These are phyloP conservation scores for Pegoplata infirma DNA, from an alignment of 2,888 invertebrate species.

Conservation along the genomic window DNA sequence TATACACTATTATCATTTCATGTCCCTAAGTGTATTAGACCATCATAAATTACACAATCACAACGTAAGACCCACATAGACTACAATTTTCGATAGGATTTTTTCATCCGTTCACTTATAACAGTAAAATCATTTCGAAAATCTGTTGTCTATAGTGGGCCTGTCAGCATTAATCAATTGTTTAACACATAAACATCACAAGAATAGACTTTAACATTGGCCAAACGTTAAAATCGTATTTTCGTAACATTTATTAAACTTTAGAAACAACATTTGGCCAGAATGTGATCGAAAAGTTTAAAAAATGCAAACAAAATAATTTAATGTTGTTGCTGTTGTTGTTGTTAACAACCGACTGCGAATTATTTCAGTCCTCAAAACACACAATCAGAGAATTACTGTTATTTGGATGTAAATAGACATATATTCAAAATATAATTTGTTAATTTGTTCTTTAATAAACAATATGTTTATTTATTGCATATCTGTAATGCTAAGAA, in stretches of 20 bases:
- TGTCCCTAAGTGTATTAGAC: not conserved
- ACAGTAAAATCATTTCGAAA: not conserved
- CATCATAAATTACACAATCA: not conserved
- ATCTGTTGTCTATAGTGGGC: too few relatives aligned
- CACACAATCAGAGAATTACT: not conserved
- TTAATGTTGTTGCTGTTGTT: not conserved
- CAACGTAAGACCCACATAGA: too few relatives aligned
- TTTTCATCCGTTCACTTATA: not conserved
- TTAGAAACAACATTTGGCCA: constrained; percentile 45
- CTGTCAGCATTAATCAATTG: too few relatives aligned
- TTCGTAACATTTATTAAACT: not conserved
- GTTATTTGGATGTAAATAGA: constrained; percentile 2
- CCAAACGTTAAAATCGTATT: not conserved
- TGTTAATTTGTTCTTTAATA: constrained; percentile 17
- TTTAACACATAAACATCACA: too few relatives aligned
- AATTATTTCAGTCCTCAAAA: not conserved
- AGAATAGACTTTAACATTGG: not conserved
- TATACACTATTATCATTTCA: not conserved
- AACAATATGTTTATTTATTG: constrained; percentile 44
- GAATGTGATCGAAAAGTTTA: constrained; percentile 31
- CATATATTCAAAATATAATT: not conserved
- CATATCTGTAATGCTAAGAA: constrained; percentile 13
- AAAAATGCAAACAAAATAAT: not conserved
- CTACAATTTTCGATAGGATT: too few relatives aligned
- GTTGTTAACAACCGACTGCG: too few relatives aligned